Evolutionary conservation across 2,888 invertebrate species (phyloP).

Genomic region (Iselma pallidipennis): DNA sequence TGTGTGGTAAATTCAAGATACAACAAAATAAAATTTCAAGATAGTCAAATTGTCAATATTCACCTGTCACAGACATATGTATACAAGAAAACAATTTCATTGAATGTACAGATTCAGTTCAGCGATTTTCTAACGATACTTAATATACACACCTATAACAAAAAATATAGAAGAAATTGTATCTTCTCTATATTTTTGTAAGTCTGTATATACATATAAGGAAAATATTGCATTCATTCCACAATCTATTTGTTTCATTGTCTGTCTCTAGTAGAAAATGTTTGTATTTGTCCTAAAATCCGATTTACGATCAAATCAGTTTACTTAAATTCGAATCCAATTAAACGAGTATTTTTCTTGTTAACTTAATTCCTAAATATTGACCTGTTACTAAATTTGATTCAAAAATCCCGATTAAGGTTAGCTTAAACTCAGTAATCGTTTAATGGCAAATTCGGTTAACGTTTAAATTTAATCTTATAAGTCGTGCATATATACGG

Average conservation of each 20-base stretch:
- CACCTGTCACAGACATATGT: constrained; percentile 17
- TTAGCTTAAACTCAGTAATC: constrained; percentile 14
- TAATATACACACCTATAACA: not conserved
- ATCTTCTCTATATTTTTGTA: not conserved
- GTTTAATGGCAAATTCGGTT: constrained; percentile 11
- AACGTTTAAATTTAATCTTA: not conserved
- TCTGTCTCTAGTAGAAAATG: not conserved
- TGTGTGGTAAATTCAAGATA: constrained; percentile 6
- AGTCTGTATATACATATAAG: no score
- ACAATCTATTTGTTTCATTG: constrained; percentile 26
- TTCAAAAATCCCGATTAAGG: constrained; percentile 9
- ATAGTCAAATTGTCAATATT: constrained; percentile 20
- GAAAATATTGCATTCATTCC: constrained; percentile 30
- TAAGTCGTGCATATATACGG: not conserved
- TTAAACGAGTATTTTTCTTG: not conserved
- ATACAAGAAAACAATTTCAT: constrained; percentile 21
- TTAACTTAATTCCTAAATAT: not conserved
- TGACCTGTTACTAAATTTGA: not conserved
- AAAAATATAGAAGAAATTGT: constrained; percentile 3
- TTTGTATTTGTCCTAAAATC: constrained; percentile 14
- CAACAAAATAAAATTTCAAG: constrained; percentile 14
- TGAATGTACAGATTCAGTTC: constrained; percentile 12
- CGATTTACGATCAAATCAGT: constrained; percentile 13
- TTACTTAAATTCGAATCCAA: not conserved
- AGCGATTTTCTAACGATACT: constrained; percentile 13